Percentiles rank a stretch among this genome's conserved stretches.
Conservation (phyloP, 2,113 vertebrate genomes). For the Lepisosteus osseus region DNA sequence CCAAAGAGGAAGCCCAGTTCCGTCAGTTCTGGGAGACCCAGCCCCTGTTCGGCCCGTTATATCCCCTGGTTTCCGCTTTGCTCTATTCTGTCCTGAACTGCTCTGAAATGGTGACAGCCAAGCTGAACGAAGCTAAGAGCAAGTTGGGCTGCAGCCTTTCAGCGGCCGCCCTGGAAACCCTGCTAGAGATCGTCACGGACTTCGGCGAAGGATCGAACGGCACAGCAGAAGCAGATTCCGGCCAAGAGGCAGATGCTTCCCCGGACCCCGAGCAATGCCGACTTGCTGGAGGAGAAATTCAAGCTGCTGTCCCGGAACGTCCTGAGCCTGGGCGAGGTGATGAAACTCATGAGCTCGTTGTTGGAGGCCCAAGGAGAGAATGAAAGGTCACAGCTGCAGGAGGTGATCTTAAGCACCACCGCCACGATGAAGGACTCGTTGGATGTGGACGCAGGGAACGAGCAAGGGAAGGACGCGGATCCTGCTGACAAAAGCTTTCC, state of each 20-base stretch:
- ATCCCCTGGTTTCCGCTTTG: slow-evolving; percentile 5
- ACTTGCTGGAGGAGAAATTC: slow-evolving; percentile 4
- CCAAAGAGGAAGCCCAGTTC: not conserved
- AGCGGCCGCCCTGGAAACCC: not conserved
- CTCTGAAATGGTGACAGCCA: not conserved
- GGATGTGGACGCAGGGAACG: not conserved
- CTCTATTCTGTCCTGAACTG: slow-evolving; percentile 14
- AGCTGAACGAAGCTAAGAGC: not conserved
- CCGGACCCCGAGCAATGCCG: not conserved
- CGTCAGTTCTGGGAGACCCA: slow-evolving; percentile 14
- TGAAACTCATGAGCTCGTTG: not conserved
- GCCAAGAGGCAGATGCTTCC: not conserved
- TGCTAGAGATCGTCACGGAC: not conserved
- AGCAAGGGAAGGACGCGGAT: not conserved
- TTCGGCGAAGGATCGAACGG: not conserved
- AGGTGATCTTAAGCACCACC: not conserved
- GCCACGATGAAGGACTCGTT: slow-evolving; percentile 7
- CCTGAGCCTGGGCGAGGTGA: slow-evolving; percentile 10
- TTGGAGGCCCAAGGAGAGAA: not conserved
- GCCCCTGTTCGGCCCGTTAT: slow-evolving; percentile 7
- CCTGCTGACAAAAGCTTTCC: not conserved
- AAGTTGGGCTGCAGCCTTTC: slow-evolving; percentile 13
- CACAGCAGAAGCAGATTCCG: not conserved
- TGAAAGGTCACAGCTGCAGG: not conserved
- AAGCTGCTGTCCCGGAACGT: slow-evolving; percentile 6